Evolutionary conservation across 2,888 invertebrate genomes (phyloP), one percentile per base, ranked within the genome.

Genomic region (Pterobdella sp.): DNA sequence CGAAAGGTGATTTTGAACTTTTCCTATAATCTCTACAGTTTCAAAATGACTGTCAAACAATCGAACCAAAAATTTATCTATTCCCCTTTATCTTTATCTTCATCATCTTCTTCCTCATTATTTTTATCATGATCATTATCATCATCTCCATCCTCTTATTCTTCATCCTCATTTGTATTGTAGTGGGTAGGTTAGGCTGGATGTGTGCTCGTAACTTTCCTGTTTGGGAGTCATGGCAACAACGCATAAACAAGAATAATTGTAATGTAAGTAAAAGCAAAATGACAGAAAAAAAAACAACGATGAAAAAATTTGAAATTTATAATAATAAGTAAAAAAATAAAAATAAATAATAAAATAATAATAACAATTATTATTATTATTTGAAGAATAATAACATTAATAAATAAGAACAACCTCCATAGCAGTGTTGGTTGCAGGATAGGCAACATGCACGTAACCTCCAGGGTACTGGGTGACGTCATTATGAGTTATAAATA

Each of bases 371-470:
- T 37, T 37, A 36, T 37, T 37, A n/a, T 37, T n/a, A 10, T 10
- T 37, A 68, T 35, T n/a, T n/a, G 10, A 68, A 10, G 35, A 35
- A 68, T 37, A 22, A 68, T 68, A 34, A 29, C 7, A 26, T 29
- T 49, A 42, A 49, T 68, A 42, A 49, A 68, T 65, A 37, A 18
- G 26, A 29, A 18, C 14, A 31, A 69, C 71, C 63, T 71, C 71
- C 10, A 60, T 31, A 22, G 60, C 32, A 14, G 60, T 60, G 34
- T 34, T 32, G 26, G 71, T 22, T 29, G 60, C 35, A 0, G 71
- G 63, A 37, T 71, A 71, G 56, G 71, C 60, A 26, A 71, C 26
- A n/a, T 71, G 71, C 52, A 71, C 32, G 63, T 71, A 71, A 14
- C 56, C 65, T 29, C 34, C 60, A 26, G 52, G 60, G 32, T 52